Percentiles rank a stretch among this genome's conserved stretches.
Evolutionary conservation across 1,140 invertebrate species (phyloP).

Genomic region (Radopholus similis): DNA sequence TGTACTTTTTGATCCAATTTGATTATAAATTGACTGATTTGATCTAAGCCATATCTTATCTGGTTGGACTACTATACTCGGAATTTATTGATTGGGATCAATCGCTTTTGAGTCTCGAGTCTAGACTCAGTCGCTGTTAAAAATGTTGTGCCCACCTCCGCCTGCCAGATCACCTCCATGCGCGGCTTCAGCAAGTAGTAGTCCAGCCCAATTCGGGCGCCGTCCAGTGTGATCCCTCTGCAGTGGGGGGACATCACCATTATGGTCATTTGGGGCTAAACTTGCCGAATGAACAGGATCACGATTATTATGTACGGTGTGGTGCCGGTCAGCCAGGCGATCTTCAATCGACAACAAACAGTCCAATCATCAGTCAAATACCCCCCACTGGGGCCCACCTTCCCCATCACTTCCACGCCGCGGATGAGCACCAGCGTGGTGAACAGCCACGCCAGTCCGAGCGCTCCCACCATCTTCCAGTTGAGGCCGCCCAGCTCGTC

Average conservation of each 20-base stretch:
- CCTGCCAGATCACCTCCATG: conserved; percentile 25
- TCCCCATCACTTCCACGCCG: conserved; percentile 44
- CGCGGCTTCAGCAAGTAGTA: conserved; percentile 37
- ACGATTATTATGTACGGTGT: conserved; percentile 34
- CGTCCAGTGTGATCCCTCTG: conserved; percentile 29
- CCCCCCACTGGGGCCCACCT: too few relatives aligned
- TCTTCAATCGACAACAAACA: conserved; percentile 21
- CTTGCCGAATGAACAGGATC: conserved; percentile 35
- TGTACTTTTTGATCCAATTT: neutral
- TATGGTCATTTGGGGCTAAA: too few relatives aligned
- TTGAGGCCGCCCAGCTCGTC: conserved; percentile 41
- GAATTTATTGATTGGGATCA: too few relatives aligned
- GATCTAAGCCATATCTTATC: too few relatives aligned
- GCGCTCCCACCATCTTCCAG: conserved; percentile 28
- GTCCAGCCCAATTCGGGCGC: conserved; percentile 33
- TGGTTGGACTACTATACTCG: neutral
- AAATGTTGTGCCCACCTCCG: conserved; percentile 14
- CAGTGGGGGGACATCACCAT: too few relatives aligned
- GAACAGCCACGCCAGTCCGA: conserved; percentile 36
- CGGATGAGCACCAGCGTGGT: conserved; percentile 31
- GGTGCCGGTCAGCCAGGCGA: conserved; percentile 24
- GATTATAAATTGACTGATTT: neutral
- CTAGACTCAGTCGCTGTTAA: too few relatives aligned
- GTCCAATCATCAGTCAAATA: conserved; percentile 22
- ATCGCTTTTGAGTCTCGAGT: too few relatives aligned